Conservation (phyloP, 2,113 vertebrate genomes). For the Barbus barbus region DNA sequence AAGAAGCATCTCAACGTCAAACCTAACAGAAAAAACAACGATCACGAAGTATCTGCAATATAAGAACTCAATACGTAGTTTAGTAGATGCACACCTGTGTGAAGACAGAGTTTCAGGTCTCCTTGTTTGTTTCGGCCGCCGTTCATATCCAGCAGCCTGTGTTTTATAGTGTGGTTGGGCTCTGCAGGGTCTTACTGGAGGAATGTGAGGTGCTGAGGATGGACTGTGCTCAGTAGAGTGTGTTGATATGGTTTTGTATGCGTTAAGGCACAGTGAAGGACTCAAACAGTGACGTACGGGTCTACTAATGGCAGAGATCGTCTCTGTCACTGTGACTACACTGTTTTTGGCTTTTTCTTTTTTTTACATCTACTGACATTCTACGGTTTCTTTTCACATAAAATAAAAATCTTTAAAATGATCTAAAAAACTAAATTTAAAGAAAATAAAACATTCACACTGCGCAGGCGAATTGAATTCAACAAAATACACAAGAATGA, state of each 20-base stretch:
- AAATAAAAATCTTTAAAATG: neutral
- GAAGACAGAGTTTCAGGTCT: neutral
- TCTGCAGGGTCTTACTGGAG: neutral
- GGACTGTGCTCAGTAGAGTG: constrained; percentile 57
- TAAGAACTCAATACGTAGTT: neutral
- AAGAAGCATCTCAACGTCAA: too few relatives aligned
- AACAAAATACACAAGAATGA: neutral
- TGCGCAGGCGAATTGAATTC: neutral
- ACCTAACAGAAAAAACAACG: neutral
- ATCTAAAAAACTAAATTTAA: neutral
- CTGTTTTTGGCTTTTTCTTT: constrained; percentile 1
- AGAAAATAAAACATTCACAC: neutral
- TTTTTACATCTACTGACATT: neutral
- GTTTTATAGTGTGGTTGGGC: neutral
- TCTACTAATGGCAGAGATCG: neutral
- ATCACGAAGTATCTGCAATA: neutral
- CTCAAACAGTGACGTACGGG: constrained; percentile 52
- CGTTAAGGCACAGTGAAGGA: constrained; percentile 81
- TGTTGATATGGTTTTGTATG: constrained; percentile 70
- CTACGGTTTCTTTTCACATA: neutral
- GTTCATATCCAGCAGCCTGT: neutral
- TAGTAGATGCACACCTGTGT: neutral
- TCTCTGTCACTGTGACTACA: constrained; percentile 15
- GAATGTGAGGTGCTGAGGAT: constrained; percentile 25
- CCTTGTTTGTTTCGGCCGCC: neutral